Conservation (phyloP, 2,888 invertebrate species). For the Stenchaetothrips biformis region DNA sequence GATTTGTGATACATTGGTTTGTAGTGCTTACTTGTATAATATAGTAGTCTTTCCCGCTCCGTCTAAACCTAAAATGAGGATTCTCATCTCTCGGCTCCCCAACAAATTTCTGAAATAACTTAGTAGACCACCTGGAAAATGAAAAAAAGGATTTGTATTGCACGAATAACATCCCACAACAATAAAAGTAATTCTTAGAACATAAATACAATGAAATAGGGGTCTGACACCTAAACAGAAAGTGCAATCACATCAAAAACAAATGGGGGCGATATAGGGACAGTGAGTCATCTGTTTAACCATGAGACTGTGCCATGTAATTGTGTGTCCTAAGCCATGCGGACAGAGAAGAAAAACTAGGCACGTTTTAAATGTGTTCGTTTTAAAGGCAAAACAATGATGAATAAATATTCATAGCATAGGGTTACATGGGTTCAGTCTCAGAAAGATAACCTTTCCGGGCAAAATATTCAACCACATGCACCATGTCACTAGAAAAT, state of each 20-base stretch:
- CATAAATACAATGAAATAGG: too few relatives aligned
- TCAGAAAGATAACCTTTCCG: neutral
- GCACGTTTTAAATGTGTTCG: too few relatives aligned
- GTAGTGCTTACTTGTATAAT: constrained; percentile 64
- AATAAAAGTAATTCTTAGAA: neutral
- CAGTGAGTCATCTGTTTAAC: too few relatives aligned
- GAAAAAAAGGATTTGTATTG: constrained; percentile 30
- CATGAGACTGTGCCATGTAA: too few relatives aligned
- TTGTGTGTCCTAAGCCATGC: too few relatives aligned
- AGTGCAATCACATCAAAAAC: too few relatives aligned
- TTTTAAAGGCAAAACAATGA: neutral
- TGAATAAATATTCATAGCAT: neutral
- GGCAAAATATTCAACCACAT: neutral
- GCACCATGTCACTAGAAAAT: neutral
- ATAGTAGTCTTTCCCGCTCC: constrained; percentile 99
- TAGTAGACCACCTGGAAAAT: constrained; percentile 79
- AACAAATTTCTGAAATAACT: constrained; percentile 94
- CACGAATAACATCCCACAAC: too few relatives aligned
- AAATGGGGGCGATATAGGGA: too few relatives aligned
- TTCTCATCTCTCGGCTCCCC: constrained; percentile 96
- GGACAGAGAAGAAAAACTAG: too few relatives aligned
- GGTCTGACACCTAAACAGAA: too few relatives aligned
- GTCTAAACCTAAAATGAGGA: constrained; percentile 94
- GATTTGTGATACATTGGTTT: neutral
- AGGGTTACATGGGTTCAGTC: neutral